Percentiles rank a stretch among this genome's conserved stretches.
phyloP scores from a whole-genome alignment of 2,113 vertebrate genomes.

The Prolemur simus region DNA sequence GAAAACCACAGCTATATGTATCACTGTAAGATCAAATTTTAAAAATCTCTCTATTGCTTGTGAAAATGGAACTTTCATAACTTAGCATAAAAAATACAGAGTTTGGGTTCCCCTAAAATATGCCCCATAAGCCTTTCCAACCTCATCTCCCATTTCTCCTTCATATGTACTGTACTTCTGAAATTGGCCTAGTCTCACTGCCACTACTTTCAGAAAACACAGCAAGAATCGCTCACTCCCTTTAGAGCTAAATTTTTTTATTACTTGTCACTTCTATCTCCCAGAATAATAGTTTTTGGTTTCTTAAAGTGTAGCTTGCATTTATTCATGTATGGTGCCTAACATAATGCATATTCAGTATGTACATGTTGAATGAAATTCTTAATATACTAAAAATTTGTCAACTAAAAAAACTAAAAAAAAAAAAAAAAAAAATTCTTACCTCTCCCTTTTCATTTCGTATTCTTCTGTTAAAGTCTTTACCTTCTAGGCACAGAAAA shows the following conservation, averaged over 20 bases:
- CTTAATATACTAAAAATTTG: conserved; percentile 34
- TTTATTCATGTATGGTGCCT: background rate
- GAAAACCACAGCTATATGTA: background rate
- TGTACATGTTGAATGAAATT: background rate
- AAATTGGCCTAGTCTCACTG: background rate
- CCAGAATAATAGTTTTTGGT: background rate
- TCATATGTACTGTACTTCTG: background rate
- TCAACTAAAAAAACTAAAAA: background rate
- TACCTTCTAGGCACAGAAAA: conserved; percentile 97
- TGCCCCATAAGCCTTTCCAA: background rate
- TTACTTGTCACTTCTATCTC: background rate
- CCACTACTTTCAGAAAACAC: background rate
- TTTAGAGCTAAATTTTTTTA: background rate
- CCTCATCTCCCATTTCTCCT: background rate
- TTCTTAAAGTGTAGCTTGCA: background rate
- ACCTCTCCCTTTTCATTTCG: conserved; percentile 99
- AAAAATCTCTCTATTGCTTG: background rate
- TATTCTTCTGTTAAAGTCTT: conserved; percentile 99
- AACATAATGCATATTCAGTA: background rate
- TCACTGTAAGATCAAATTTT: background rate
- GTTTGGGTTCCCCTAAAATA: background rate
- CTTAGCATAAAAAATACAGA: background rate
- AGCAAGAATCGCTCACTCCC: background rate
- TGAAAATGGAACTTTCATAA: background rate
- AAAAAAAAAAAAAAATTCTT: conserved; percentile 32